These are phyloP conservation scores for Streptopelia turtur DNA, from an alignment of 2,797 vertebrate species.

Conservation along the genomic window DNA sequence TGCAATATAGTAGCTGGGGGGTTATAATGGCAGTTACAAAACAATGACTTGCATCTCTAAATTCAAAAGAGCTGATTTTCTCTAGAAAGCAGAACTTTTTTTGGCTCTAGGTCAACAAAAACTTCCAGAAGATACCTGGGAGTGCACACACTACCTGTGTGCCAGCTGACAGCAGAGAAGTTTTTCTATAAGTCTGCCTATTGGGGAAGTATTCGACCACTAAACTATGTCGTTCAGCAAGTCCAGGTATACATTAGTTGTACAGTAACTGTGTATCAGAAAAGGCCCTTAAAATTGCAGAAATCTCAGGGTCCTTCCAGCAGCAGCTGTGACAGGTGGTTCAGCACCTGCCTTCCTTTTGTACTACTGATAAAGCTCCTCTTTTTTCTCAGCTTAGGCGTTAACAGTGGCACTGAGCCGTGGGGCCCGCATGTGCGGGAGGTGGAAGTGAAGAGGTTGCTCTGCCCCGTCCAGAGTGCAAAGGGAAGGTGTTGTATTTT, in stretches of 20 bases:
- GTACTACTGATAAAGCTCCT: not conserved
- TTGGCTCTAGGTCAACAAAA: not conserved
- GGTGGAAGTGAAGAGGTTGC: rapidly evolving
- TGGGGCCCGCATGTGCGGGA: rapidly evolving
- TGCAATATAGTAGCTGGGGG: not conserved
- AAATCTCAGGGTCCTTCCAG: rapidly evolving
- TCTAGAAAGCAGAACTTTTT: not conserved
- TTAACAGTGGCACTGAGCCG: rapidly evolving
- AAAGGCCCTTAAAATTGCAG: not conserved
- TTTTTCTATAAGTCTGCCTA: not conserved
- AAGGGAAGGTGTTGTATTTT: rapidly evolving
- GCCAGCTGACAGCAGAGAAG: not conserved
- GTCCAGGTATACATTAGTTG: rapidly evolving
- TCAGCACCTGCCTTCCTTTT: rapidly evolving
- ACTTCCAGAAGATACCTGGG: not conserved
- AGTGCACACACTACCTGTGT: not conserved
- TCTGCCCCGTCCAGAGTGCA: not conserved
- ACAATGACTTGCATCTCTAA: not conserved
- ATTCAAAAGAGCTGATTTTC: not conserved
- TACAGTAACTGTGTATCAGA: not conserved
- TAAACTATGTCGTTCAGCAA: not conserved
- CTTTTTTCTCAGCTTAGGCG: rapidly evolving
- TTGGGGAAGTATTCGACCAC: not conserved
- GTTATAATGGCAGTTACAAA: not conserved
- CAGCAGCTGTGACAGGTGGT: rapidly evolving